Evolutionary conservation across 2,113 vertebrate species (phyloP), one percentile per base, ranked within the genome.

Genomic region (Nothobranchius kuhntae): DNA sequence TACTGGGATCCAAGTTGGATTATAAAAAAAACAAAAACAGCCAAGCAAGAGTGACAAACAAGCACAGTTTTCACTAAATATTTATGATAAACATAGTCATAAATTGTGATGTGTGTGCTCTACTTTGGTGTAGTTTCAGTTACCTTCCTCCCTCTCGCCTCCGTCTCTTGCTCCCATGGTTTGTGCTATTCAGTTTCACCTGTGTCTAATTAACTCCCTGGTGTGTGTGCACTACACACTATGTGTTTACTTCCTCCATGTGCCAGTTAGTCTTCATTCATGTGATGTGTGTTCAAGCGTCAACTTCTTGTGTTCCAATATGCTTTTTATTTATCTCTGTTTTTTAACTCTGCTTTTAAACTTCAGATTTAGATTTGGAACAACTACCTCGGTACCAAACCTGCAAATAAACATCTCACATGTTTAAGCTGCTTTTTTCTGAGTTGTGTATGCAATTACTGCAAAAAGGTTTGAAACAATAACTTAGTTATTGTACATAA

Each of bases 201-300:
- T 42, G 36, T 21, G 55, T 57, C 55, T 57, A 57, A 57, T 57
- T 57, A 57, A 40, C 36, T 57, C 55, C 54, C 54, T 9, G 15
- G 54, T 56, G 54, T 38, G 15, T 57, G n/a, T 42, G 38, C 4
- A 17, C 15, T 57, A 24, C 21, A 42, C 8, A 30, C 14, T 13
- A n/a, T 35, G 15, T 35, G 17, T 58, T 6, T 44, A 11, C 11
- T 44, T 21, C n/a, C 11, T 44, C 10, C n/a, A 3, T 6, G 2
- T 13, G 17, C 38, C 55, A 58, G 38, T 3, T 13, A 21, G n/a
- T 44, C 38, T 21, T 58, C 15, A 21, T 8, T 44, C n/a, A 13
- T 21, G 9, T 58, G 9, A 58, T 38, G 44, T 7, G 11, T 15
- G 11, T 9, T 58, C 40, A 9, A 24, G 38, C 55, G 13, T 8